Evolutionary conservation across 2,888 invertebrate species (phyloP).

Genomic region (Lasius platythorax): DNA sequence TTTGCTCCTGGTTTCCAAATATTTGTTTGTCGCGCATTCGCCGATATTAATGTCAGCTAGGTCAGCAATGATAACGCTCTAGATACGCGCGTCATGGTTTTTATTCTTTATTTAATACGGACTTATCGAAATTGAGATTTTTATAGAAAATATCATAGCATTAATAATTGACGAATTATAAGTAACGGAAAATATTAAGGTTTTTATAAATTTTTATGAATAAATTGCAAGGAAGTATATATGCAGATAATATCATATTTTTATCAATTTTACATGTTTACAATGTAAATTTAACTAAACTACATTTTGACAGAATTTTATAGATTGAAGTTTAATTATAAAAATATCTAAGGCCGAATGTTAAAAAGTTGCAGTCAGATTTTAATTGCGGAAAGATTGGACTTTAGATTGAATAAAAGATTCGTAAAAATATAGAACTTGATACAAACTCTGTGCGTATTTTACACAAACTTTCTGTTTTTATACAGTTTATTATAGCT

Average conservation of each 20-base stretch:
- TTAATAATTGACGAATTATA: background rate
- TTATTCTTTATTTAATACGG: background rate
- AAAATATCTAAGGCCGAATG: background rate
- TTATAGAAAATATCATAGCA: background rate
- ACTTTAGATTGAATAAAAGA: background rate
- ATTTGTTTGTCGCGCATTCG: conserved; percentile 27
- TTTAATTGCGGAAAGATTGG: background rate
- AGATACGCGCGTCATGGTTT: background rate
- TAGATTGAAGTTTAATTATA: background rate
- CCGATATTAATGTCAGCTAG: conserved; percentile 29
- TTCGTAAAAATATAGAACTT: background rate
- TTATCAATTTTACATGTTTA: background rate
- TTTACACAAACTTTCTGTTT: background rate
- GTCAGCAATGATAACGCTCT: conserved; percentile 6
- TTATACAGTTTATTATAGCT: background rate
- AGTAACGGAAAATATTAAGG: background rate
- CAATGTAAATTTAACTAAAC: background rate
- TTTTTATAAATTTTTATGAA: background rate
- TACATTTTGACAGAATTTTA: background rate
- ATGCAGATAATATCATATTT: background rate
- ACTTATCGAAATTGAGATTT: conserved; percentile 8
- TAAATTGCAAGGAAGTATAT: background rate
- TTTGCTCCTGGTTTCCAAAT: background rate
- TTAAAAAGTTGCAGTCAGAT: background rate
- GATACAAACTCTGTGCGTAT: background rate